Evolutionary conservation across 2,888 invertebrate species (phyloP), one percentile per base, ranked within the genome.

Genomic region (Nomada ruficornis): DNA sequence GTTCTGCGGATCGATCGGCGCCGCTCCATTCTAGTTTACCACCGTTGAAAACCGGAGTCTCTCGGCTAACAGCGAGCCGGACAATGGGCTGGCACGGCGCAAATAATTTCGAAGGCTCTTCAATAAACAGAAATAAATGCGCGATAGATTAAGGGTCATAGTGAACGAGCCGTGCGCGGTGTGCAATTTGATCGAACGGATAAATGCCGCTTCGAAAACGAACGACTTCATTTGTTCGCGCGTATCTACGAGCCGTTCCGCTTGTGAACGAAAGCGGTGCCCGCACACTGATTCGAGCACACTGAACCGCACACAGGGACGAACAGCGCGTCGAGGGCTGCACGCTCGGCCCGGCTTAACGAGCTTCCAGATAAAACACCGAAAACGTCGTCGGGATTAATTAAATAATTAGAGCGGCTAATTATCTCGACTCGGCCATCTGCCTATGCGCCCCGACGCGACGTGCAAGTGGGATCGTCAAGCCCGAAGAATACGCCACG

Each of bases 351-450:
- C 70, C 73, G 70, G 73, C 69, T 88, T 93, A 93, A 93, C 91
- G 92, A 93, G 92, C 89, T 90, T 87, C 88, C 86, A 89, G 91
- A 92, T 92, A 92, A 92, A 92, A 91, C 90, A 88, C 88, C 89
- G 87, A 90, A 90, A 90, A 88, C 88, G 89, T 89, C 90, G 90
- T 87, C 86, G 84, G 87, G 91, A 92, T 91, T 92, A 92, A 93
- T 93, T 92, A 90, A 92, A 92, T 92, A 92, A 93, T 93, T 92
- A 91, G 91, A 90, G 81, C 88, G 88, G 86, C 89, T 89, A 91
- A 92, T 92, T 91, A 91, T 90, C 89, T 81, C 80, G 87, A 76
- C 75, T 70, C 79, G 72, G 62, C 79, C 76, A 75, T 76, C 72
- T 73, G 63, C 77, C 69, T 65, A 73, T 85, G 84, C 74, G 83